Base-by-base conservation (phyloP, 1,140 invertebrate genomes). In the Drosophila kepulauana region DNA sequence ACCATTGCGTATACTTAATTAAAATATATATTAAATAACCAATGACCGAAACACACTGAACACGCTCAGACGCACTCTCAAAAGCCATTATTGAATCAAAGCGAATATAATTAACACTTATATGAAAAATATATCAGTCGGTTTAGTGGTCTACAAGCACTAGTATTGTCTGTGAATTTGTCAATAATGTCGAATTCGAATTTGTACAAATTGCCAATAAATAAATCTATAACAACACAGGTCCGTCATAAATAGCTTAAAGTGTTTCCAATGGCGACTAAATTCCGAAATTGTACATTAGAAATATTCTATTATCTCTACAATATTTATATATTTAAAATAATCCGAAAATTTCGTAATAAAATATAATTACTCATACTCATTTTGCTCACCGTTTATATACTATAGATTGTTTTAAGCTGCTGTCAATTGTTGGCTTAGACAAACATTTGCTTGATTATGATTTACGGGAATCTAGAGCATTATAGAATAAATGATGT, bases 1-100 rank as follows among this genome's bases (percentile, higher is more conserved):
- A 74, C 62, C 63, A 33, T 51, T 61, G 68, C 84, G 79, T 79
- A 82, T 86, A 76, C 76, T 82, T 88, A 89, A 88, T 88, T 88
- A 87, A 88, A 88, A 87, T 80, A 82, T 87, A 82, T 57, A 82
- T 63, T 61, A 63, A 75, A 75, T 64, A 75, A 51, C 52, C 61
- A 64, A 52, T 70, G 28, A 20, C 16, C 16, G 54, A 11, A 49
- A 64, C 35, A 13, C 46, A 62, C 43, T 11, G 10, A 49, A 35
- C 20, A 25, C 7, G 6, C 11, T n/a, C 57, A 45, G n/a, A 25
- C 33, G 20, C 38, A 16, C 13, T 15, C 8, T 33, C 13, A 30
- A 63, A 62, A 43, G 20, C 63, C 65, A 73, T 73, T 71, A 74
- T 73, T 66, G 56, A 68, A 73, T 81, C 67, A 65, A 76, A 76